Evolutionary conservation across 1,140 invertebrate species (phyloP), one percentile per base, ranked within the genome.

Genomic region (Psilanteris sp.): DNA sequence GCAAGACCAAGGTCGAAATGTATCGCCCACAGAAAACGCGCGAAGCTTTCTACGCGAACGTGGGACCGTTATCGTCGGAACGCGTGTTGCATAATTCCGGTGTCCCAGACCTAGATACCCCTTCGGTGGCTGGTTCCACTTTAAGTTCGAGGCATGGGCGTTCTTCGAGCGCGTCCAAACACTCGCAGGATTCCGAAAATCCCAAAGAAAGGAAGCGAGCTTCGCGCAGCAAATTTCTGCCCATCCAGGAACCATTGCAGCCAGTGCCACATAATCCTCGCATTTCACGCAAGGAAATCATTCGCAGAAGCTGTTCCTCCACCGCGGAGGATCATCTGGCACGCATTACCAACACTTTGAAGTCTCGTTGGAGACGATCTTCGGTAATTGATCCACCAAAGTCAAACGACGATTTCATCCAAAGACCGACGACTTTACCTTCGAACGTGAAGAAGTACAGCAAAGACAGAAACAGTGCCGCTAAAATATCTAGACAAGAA

Each of bases 41-140:
- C 74, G 75, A 81, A 68, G 77, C 78, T 80, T 79, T 80, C 80
- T 82, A 83, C 54, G 70, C 62, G 54, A 82, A 67, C 75, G 44
- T 34, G 44, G 70, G 83, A 77, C 83, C 81, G 83, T 86, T 86
- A 82, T 59, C 79, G 39, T 26, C 32, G 36, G 66, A 62, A 85
- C 84, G 83, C 67, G 78, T 57, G 37, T 83, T 85, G 85, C 85
- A 86, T 85, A 86, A 87, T 82, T 66, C 61, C 24, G 3, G 31
- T 61, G 81, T 72, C 81, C 83, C 79, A 81, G 83, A 85, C 78
- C 79, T 80, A 81, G 79, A 85, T 83, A 76, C 77, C 13, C 66
- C 73, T 68, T 82, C 80, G 52, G 72, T 26, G 2, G 44, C 39
- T 18, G 62, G 32, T 20, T 64, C 78, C 55, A 59, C 64, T 7